Conservation (phyloP, 2,113 vertebrate genomes). For the Cavia porcellus region DNA sequence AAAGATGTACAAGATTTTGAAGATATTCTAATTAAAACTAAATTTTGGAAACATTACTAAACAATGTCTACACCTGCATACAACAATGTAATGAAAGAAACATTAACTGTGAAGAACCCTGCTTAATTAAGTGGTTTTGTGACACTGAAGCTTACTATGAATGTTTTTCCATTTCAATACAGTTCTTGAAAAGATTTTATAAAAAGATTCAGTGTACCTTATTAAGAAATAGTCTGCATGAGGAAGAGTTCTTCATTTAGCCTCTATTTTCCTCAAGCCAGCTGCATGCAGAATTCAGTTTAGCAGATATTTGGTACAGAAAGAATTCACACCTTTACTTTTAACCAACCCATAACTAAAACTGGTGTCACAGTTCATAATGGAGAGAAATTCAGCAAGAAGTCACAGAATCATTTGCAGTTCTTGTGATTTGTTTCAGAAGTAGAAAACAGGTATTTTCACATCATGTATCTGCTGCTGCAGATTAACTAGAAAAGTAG, state of each 20-base stretch:
- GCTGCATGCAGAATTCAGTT: background rate
- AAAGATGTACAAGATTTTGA: background rate
- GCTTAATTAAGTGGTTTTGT: background rate
- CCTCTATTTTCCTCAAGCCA: background rate
- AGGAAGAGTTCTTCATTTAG: background rate
- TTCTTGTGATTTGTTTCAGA: background rate
- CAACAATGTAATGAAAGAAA: background rate
- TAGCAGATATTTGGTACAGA: background rate
- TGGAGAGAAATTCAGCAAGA: background rate
- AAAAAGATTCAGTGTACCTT: background rate
- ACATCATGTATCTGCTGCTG: background rate
- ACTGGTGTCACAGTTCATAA: background rate
- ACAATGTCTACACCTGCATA: background rate
- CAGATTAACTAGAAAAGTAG: background rate
- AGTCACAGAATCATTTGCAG: background rate
- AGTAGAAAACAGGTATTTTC: background rate
- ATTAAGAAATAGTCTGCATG: background rate
- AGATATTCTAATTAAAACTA: conserved; percentile 22
- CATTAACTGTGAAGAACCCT: background rate
- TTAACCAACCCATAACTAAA: background rate
- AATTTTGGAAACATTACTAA: conserved; percentile 9
- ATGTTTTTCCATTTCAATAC: conserved; percentile 32
- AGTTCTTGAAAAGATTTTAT: background rate
- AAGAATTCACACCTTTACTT: background rate
- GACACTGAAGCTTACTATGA: background rate